Evolutionary conservation across 2,113 vertebrate genomes (phyloP).

Genomic region (Neolamprologus cancellatus): DNA sequence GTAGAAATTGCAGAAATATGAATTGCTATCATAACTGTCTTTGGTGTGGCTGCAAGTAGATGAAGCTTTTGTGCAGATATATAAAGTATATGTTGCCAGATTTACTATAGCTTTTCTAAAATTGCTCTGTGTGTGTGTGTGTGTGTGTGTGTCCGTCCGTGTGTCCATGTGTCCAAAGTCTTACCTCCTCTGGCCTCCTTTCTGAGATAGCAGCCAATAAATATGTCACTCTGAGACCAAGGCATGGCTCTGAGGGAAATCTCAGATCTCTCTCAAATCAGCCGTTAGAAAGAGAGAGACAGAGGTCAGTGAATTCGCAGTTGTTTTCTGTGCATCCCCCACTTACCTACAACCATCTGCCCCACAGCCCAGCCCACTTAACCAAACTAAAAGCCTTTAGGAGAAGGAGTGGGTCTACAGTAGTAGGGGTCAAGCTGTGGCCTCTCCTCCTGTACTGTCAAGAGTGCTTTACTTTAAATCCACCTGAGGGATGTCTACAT

Average conservation of each 20-base stretch:
- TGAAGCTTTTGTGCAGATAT: not conserved
- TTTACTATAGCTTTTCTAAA: not conserved
- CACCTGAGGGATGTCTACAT: not conserved
- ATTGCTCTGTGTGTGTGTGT: not conserved
- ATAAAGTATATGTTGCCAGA: not conserved
- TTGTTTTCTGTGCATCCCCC: not conserved
- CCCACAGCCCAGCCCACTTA: conserved; percentile 25
- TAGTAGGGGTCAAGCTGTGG: conserved; percentile 2
- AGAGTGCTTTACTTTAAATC: not conserved
- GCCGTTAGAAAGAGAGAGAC: not conserved
- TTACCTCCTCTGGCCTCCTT: not conserved
- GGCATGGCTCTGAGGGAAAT: conserved; percentile 20
- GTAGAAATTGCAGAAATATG: not conserved
- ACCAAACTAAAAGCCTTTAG: conserved; percentile 33
- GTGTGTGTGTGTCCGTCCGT: not conserved
- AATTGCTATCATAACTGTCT: not conserved
- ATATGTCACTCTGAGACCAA: conserved; percentile 32
- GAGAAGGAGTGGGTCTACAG: not conserved
- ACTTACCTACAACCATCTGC: conserved; percentile 23
- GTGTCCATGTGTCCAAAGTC: not conserved
- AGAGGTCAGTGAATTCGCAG: conserved; percentile 11
- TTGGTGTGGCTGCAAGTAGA: not conserved
- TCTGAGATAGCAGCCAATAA: conserved; percentile 16
- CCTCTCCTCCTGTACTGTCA: not conserved
- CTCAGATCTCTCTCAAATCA: conserved; percentile 29